phyloP scores from a whole-genome alignment of 1,140 invertebrate species.

The Zaprionus ornatus region DNA sequence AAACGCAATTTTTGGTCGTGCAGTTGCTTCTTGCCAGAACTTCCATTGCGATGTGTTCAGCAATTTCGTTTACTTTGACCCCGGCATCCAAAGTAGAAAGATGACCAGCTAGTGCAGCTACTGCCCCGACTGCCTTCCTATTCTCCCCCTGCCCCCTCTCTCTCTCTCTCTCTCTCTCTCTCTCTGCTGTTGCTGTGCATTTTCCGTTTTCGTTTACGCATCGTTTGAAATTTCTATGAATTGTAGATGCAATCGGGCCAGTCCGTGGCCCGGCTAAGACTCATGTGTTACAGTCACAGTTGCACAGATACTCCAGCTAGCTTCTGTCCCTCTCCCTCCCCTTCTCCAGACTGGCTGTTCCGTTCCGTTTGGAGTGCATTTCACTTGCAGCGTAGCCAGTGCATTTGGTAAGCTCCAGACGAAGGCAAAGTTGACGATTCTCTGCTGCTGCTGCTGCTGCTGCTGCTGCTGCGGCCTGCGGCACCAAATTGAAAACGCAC shows the following conservation, averaged over 20 bases:
- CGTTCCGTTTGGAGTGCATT: slow-evolving; percentile 60
- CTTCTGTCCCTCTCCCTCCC: no score
- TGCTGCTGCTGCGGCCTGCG: slow-evolving; percentile 53
- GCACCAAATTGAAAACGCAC: slow-evolving; percentile 64
- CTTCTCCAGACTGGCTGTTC: neutral
- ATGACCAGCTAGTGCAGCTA: slow-evolving; percentile 25
- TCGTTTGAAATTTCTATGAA: slow-evolving; percentile 83
- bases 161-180: neutral
- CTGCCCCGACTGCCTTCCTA: neutral
- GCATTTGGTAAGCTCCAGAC: slow-evolving; percentile 79
- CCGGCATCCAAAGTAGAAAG: slow-evolving; percentile 28
- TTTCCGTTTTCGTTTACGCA: slow-evolving; percentile 82
- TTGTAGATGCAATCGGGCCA: slow-evolving; percentile 83
- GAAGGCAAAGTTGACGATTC: slow-evolving; percentile 78
- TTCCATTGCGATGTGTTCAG: slow-evolving; percentile 50
- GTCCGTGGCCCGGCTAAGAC: slow-evolving; percentile 56
- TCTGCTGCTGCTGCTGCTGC: slow-evolving; percentile 15
- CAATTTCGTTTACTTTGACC: slow-evolving; percentile 56
- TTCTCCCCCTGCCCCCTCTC: neutral
- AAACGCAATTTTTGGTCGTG: slow-evolving; percentile 75
- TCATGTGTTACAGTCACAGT: slow-evolving; percentile 43
- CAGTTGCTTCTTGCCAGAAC: slow-evolving; percentile 62
- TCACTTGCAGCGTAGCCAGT: slow-evolving; percentile 66
- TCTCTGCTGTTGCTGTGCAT: slow-evolving; percentile 45
- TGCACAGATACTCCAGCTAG: slow-evolving; percentile 11